phyloP scores from a whole-genome alignment of 2,797 vertebrate species.

The Neopelma chrysocephalum region DNA sequence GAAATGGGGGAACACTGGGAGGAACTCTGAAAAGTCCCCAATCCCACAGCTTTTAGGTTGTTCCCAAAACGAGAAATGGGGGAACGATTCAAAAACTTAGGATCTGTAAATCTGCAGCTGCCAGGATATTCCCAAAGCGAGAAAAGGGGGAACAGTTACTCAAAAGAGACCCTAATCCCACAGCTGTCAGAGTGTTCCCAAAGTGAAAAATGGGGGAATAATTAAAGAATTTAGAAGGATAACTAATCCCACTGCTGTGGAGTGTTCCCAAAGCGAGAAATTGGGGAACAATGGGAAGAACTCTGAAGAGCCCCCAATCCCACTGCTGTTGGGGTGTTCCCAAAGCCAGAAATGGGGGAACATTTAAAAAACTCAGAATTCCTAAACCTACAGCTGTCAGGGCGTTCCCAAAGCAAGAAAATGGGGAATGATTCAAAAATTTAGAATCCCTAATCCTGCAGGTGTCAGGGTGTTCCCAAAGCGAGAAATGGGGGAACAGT shows the following conservation, averaged over 20 bases:
- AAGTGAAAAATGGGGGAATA: not conserved
- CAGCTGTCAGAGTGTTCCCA: not conserved
- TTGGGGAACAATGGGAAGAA: not conserved
- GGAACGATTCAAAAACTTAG: not conserved
- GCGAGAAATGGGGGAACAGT: too few species aligned
- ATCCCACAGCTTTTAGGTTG: accelerated
- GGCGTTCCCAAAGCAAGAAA: not conserved
- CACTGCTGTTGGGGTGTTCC: not conserved
- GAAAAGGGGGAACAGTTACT: not conserved
- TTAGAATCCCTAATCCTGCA: accelerated
- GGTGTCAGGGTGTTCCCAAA: not conserved
- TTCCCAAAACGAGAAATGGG: not conserved
- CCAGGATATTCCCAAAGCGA: not conserved
- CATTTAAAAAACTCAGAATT: too few species aligned
- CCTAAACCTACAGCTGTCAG: not conserved
- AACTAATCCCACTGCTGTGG: not conserved
- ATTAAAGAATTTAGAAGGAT: too few species aligned
- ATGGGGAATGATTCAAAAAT: not conserved
- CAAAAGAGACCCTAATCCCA: not conserved
- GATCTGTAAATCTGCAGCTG: too few species aligned
- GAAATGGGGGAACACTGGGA: not conserved
- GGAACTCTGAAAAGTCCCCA: too few species aligned
- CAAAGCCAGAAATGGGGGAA: not conserved
- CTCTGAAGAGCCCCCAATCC: accelerated
- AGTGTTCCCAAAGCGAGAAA: not conserved